Percentiles rank a stretch among this genome's conserved stretches.
Evolutionary conservation across 2,888 invertebrate genomes (phyloP).

Genomic region (Gastracanthus pulcherrimus): DNA sequence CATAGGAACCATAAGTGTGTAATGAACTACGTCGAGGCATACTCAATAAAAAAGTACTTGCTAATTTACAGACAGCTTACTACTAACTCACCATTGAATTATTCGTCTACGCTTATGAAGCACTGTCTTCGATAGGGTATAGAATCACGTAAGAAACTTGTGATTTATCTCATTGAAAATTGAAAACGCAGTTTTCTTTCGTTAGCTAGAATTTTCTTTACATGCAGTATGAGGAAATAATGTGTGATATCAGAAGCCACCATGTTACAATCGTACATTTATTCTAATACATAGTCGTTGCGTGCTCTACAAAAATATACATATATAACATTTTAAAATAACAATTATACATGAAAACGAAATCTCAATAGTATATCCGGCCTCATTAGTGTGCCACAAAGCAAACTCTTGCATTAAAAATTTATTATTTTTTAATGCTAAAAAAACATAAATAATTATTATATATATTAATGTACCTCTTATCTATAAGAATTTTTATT

Average conservation of each 20-base stretch:
- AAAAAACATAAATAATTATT: no score
- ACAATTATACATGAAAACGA: not conserved
- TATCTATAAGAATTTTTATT: no score
- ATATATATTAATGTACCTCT: no score
- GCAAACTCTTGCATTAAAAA: no score
- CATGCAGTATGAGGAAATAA: not conserved
- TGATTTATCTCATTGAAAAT: not conserved
- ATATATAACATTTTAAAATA: not conserved
- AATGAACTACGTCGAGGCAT: not conserved
- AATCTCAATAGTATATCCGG: no score
- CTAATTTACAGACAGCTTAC: not conserved
- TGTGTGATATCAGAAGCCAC: no score
- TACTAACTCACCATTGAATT: not conserved
- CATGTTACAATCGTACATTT: not conserved
- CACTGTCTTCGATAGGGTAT: not conserved
- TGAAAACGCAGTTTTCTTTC: not conserved
- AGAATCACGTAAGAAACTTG: not conserved
- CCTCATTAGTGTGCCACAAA: no score
- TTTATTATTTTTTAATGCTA: no score
- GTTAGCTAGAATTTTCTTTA: not conserved
- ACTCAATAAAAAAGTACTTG: constrained; percentile 3
- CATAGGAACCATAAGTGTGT: constrained; percentile 2
- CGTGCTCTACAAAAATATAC: not conserved
- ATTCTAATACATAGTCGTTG: not conserved
- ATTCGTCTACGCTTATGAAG: not conserved